Conservation (phyloP, 2,888 invertebrate species). For the Cryptus armator region DNA sequence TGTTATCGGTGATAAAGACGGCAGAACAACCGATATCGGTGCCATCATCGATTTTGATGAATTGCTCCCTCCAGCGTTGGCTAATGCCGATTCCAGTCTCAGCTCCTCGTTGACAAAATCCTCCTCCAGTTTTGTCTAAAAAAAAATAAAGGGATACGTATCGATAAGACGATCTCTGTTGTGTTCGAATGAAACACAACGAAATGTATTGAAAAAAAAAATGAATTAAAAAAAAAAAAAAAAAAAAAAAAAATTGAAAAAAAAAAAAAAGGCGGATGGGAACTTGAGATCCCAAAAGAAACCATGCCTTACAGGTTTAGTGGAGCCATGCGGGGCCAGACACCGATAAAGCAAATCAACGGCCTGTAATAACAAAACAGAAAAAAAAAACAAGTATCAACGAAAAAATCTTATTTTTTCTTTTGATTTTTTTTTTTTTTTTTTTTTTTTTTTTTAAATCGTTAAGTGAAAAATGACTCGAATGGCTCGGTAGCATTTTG, state of each 20-base stretch:
- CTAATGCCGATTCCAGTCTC: conserved; percentile 74
- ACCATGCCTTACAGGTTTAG: conserved; percentile 85
- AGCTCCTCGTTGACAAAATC: conserved; percentile 83
- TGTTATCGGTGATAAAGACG: conserved; percentile 78
- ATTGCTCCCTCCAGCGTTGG: conserved; percentile 36
- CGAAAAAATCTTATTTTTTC: conserved; percentile 72
- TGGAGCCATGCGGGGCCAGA: conserved; percentile 85
- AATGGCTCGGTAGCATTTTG: conserved; percentile 27
- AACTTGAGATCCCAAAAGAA: conserved; percentile 80
- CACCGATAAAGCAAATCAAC: conserved; percentile 85
- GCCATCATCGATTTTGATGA: conserved; percentile 75
- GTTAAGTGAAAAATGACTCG: conserved; percentile 24
- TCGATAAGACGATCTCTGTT: not conserved
- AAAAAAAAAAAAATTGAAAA: conserved; percentile 13
- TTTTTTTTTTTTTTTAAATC: conserved; percentile 16
- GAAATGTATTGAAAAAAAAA: not conserved
- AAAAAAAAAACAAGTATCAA: conserved; percentile 84
- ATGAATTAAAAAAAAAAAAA: not conserved
- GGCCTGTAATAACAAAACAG: conserved; percentile 84
- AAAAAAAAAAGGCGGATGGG: conserved; percentile 58
- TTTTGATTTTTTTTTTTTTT: conserved; percentile 33
- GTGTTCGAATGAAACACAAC: not conserved
- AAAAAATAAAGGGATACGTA: conserved; percentile 55
- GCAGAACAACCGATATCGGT: conserved; percentile 81
- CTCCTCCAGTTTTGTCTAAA: conserved; percentile 84